Conservation (phyloP, 2,888 invertebrate genomes). For the Allacma fusca region DNA sequence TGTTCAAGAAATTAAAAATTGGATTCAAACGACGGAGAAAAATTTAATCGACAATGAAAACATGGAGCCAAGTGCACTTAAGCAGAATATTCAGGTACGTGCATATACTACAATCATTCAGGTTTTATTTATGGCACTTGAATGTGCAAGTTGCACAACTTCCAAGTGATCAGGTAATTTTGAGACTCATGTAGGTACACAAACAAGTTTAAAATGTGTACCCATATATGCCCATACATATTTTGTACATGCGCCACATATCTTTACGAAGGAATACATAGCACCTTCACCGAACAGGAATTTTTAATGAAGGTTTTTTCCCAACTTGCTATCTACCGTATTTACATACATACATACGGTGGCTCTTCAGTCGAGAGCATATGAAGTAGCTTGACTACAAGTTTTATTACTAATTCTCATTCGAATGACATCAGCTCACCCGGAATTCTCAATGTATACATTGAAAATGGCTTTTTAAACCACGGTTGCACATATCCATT, state of each 20-base stretch:
- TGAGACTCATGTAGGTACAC: too few species aligned
- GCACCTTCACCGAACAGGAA: neutral
- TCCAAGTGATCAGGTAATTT: neutral
- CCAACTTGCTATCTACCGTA: too few species aligned
- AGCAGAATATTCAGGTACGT: slow-evolving; percentile 74
- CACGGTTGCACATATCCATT: neutral
- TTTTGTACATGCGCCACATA: too few species aligned
- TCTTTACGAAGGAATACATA: too few species aligned
- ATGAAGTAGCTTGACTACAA: neutral
- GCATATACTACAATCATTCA: neutral
- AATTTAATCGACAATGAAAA: slow-evolving; percentile 80
- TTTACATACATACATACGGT: neutral
- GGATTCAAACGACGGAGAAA: slow-evolving; percentile 84
- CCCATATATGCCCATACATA: too few species aligned
- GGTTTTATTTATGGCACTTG: neutral
- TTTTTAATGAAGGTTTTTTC: slow-evolving; percentile 16
- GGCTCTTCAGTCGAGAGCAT: neutral
- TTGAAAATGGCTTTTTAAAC: neutral
- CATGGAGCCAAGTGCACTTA: slow-evolving; percentile 77
- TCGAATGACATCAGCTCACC: slow-evolving; percentile 16
- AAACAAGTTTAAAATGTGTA: too few species aligned
- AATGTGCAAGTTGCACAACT: neutral
- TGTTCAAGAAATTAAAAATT: slow-evolving; percentile 81
- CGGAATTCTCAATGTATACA: slow-evolving; percentile 7
- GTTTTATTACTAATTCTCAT: neutral